These are phyloP conservation scores for Musca vetustissima DNA, from an alignment of 1,140 invertebrate genomes.

Conservation along the genomic window DNA sequence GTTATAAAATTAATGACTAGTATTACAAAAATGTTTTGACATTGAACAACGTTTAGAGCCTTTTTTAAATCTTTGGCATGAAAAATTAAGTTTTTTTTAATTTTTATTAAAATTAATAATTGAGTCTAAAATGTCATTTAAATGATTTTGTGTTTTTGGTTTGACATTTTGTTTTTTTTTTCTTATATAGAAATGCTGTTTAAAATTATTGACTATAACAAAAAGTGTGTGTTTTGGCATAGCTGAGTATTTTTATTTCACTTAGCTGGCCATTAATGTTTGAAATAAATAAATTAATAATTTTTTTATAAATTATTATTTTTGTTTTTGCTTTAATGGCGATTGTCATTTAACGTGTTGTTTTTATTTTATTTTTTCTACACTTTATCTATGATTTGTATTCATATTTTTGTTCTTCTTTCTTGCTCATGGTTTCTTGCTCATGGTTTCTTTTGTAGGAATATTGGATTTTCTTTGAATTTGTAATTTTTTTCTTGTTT, in stretches of 20 bases:
- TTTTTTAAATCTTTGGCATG: neutral
- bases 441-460: constrained; percentile 21
- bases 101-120: neutral
- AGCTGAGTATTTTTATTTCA: too few species aligned
- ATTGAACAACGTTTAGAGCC: too few species aligned
- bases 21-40: neutral
- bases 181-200: constrained; percentile 3
- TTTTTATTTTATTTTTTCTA: constrained; percentile 38
- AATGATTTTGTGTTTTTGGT: neutral
- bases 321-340: neutral
- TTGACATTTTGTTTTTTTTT: neutral
- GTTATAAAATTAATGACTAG: constrained; percentile 13
- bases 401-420: neutral
- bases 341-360: constrained; percentile 31
- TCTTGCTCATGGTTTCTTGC: too few species aligned
- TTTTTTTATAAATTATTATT: too few species aligned
- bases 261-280: neutral
- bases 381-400: neutral
- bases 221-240: neutral
- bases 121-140: neutral
- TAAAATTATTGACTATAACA: constrained; percentile 11
- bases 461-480: neutral
- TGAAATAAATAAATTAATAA: too few species aligned
- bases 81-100: neutral
- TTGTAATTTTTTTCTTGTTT: neutral